Evolutionary conservation across 2,888 invertebrate species (phyloP).

Genomic region (Erpobdella octoculata): DNA sequence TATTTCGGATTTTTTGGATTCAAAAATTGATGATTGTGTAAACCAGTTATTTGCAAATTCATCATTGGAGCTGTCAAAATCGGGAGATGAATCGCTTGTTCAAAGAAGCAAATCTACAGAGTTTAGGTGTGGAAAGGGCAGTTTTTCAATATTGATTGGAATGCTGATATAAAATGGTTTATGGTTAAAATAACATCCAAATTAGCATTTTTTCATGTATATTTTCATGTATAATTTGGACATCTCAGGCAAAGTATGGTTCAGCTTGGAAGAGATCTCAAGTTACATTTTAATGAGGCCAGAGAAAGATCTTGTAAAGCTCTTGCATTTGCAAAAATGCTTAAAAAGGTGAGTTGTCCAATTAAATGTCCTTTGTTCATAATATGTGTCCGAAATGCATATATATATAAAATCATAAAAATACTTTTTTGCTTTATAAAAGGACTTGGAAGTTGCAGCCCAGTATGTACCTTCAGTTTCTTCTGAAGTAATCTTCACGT

Average conservation of each 20-base stretch:
- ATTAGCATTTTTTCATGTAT: background rate
- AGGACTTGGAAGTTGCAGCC: conserved; percentile 59
- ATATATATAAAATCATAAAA: background rate
- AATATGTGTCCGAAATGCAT: background rate
- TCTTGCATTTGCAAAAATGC: conserved; percentile 70
- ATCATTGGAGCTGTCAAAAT: background rate
- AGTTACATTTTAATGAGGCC: conserved; percentile 69
- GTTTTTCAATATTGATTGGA: background rate
- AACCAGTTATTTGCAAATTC: conserved; percentile 39
- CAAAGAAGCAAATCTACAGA: conserved; percentile 11
- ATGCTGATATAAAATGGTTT: too few relatives aligned
- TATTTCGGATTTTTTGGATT: conserved; percentile 55
- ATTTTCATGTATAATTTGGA: background rate
- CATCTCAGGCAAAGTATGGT: conserved; percentile 50
- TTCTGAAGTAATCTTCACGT: conserved; percentile 55
- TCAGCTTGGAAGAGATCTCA: conserved; percentile 68
- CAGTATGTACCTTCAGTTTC: conserved; percentile 50
- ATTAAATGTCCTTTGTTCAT: background rate
- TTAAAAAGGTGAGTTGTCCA: conserved; percentile 56
- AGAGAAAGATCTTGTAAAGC: conserved; percentile 72
- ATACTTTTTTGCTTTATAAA: conserved; percentile 8
- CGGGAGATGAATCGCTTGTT: background rate
- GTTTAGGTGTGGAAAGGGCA: background rate
- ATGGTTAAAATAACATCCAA: too few relatives aligned
- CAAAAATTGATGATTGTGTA: conserved; percentile 52